Evolutionary conservation across 1,140 invertebrate species (phyloP), one percentile per base, ranked within the genome.

Genomic region (Leptopilina boulardi): DNA sequence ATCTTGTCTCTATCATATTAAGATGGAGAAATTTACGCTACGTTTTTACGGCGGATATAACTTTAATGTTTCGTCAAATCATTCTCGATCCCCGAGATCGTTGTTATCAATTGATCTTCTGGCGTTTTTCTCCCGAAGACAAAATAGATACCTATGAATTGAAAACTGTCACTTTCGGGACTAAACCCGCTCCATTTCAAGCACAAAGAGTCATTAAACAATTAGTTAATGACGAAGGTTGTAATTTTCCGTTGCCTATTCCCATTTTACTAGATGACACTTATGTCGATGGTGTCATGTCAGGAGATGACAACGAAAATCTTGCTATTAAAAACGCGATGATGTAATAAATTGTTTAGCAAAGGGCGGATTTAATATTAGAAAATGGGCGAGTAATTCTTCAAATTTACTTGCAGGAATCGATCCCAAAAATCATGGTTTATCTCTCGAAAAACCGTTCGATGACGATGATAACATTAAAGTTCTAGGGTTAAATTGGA

Each of bases 21-120:
- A 3, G 51, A 19, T 76, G 75, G 70, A 23, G 75, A 30, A 23
- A 30, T 5, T 71, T 47, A 54, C 41, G 30, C 4, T 71, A 18
- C 13, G 70, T 30, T 13, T 76, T 76, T n/a, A 51, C 26, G 15
- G 75, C 70, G 13, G 75, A 83, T 10, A 83, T 82, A 1, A 71
- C 21, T 0, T 83, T 8, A 11, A 42, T 42, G 41, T 42, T 11
- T 10, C 8, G 41, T 11, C 41, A 42, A 42, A 42, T 42, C 9
- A 6, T 59, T 0, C 5, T 82, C 26, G 15, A 41, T 6, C 66
- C 21, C 0, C 13, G 3, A 1, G 66, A 79, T 74, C 15, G 10
- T 5, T 51, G 76, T 13, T 77, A 19, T 11, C 80, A 79, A 5
- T 19, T 75, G 1, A 79, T 79, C 0, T 8, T 77, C 9, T 42